Evolutionary conservation across 2,888 invertebrate genomes (phyloP).

Genomic region (Ophioninae sp.): DNA sequence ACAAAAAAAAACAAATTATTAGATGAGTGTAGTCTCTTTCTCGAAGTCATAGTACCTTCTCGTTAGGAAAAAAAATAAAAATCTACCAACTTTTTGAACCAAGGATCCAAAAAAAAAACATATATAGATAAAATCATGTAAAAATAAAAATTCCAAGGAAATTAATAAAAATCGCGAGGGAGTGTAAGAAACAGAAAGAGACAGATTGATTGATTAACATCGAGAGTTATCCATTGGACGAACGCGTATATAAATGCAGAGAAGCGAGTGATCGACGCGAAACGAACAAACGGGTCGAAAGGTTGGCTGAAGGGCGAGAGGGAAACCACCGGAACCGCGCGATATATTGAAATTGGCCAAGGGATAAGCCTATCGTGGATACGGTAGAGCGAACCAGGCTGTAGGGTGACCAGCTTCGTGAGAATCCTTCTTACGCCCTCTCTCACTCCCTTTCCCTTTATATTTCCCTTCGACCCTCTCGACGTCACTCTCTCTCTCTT

Average conservation of each 20-base stretch:
- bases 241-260: slow-evolving; percentile 41
- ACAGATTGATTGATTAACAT: slow-evolving; percentile 6
- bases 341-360: slow-evolving; percentile 68
- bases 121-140: no score
- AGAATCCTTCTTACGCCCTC: slow-evolving; percentile 22
- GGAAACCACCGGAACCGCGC: slow-evolving; percentile 61
- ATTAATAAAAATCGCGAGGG: not conserved
- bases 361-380: slow-evolving; percentile 62
- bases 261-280: slow-evolving; percentile 39
- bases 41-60: no score
- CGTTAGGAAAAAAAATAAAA: no score
- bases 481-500: slow-evolving; percentile 4
- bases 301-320: slow-evolving; percentile 38
- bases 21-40: no score
- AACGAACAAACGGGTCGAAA: slow-evolving; percentile 22
- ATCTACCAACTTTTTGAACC: no score
- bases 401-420: slow-evolving; percentile 56
- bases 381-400: slow-evolving; percentile 29
- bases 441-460: slow-evolving; percentile 9
- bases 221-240: slow-evolving; percentile 30
- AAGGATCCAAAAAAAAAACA: no score
- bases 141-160: not conserved
- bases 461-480: slow-evolving; percentile 6
- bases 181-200: not conserved
- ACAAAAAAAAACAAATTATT: no score